Evolutionary conservation across 2,888 invertebrate species (phyloP).

Genomic region (Sepioteuthis lessoniana): DNA sequence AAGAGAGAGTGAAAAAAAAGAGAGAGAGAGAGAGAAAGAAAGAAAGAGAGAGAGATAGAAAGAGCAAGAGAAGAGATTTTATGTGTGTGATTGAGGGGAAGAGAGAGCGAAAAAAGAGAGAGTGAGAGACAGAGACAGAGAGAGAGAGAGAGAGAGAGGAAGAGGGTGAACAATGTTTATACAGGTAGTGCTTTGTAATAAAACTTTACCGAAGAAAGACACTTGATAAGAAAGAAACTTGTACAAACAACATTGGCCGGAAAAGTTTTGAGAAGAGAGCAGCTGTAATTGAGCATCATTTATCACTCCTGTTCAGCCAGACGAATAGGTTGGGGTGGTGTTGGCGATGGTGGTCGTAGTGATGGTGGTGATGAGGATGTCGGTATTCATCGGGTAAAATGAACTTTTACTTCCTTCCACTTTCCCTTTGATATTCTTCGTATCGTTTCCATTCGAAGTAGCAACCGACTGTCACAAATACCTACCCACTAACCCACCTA

Average conservation of each 20-base stretch:
- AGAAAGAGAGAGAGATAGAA: no score
- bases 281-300: not conserved
- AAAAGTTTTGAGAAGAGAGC: not conserved
- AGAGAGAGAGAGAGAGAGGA: not conserved
- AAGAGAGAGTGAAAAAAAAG: no score
- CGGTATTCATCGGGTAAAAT: accelerated
- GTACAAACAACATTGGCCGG: not conserved
- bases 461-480: not conserved
- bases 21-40: not conserved
- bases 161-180: not conserved
- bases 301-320: not conserved
- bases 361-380: no score
- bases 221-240: not conserved
- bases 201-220: not conserved
- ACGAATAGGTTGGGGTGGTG: not conserved
- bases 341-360: not conserved
- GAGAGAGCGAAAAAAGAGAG: not conserved
- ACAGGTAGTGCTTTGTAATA: not conserved
- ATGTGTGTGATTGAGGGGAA: no score
- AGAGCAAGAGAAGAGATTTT: no score
- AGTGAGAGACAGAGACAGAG: not conserved
- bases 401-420: not conserved
- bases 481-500: no score
- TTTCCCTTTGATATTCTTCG: not conserved
- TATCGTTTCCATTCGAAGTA: not conserved